Evolutionary conservation across 2,113 vertebrate species (phyloP).

Genomic region (Hydrochoerus hydrochaeris): DNA sequence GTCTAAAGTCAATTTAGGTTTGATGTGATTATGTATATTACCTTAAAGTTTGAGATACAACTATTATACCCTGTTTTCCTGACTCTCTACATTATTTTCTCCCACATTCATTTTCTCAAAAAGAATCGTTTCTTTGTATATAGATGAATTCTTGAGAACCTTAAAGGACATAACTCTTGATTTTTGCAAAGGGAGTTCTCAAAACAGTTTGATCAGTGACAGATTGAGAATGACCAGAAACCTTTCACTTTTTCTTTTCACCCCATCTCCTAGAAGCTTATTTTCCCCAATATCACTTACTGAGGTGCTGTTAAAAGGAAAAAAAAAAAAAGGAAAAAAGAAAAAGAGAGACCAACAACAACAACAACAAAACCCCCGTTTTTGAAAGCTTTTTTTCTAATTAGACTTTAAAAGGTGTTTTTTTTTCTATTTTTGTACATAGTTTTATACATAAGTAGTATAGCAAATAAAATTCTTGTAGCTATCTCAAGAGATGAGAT

Average conservation of each 20-base stretch:
- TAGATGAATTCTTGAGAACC: constrained; percentile 85
- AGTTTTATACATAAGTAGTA: constrained; percentile 65
- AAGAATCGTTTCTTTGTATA: constrained; percentile 75
- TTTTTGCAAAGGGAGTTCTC: constrained; percentile 89
- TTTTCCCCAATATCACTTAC: constrained; percentile 78
- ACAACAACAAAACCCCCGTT: constrained; percentile 11
- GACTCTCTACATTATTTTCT: constrained; percentile 69
- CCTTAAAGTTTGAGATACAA: constrained; percentile 76
- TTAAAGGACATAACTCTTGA: constrained; percentile 85
- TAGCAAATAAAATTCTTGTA: constrained; percentile 78
- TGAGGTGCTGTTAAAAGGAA: constrained; percentile 80
- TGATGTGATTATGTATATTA: constrained; percentile 59
- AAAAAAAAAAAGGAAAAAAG: constrained; percentile 63
- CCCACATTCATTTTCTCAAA: constrained; percentile 72
- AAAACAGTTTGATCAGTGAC: constrained; percentile 94
- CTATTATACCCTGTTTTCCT: constrained; percentile 77
- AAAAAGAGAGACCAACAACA: no score
- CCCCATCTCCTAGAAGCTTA: constrained; percentile 79
- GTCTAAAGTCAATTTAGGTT: constrained; percentile 63
- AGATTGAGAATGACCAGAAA: constrained; percentile 92
- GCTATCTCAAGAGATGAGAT: constrained; percentile 76
- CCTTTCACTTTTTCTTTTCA: constrained; percentile 81
- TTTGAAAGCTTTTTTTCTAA: constrained; percentile 68
- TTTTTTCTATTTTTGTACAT: constrained; percentile 74
- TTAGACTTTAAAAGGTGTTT: constrained; percentile 71